Evolutionary conservation across 2,888 invertebrate species (phyloP), one percentile per base, ranked within the genome.

Genomic region (Mamestra brassicae): DNA sequence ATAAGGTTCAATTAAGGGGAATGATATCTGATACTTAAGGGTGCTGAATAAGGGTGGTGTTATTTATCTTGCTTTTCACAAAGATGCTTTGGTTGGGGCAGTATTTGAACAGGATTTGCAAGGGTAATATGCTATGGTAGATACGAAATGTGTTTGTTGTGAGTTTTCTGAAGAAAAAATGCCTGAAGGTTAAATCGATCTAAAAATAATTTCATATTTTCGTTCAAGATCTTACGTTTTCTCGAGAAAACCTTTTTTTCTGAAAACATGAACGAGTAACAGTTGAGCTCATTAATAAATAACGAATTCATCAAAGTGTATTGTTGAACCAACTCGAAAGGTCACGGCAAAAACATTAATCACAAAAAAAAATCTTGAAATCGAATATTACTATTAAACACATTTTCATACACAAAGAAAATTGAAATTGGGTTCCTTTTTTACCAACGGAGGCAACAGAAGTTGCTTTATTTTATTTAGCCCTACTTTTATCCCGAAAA

Each of bases 1-100:
- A 76, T 74, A 85, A 79, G 68, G 50, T 64, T 82, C 45, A 82
- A 79, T 76, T 64, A 65, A 50, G 69, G 17, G 61, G 76, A 85
- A 76, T 79, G 38, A 73, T 72, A 57, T 72, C 64, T 54, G 34
- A 36, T 70, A 38, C 42, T 64, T 67, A 50, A 15, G 69, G 54
- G 58, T 68, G 36, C 17, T 45, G 78, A 79, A 76, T 54, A 42
- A 26, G n/a, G 42, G 42, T 52, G 54, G 55, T 52, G n/a, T 60
- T 60, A 71, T 77, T 26, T 65, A 74, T 68, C 34, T 42, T 75
- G 50, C 7, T 7, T 45, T 7, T 66, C 26, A 17, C 13, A 38
- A 61, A 54, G 54, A 64, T 55, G 17, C 13, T 62, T 55, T 57
- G 15, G 52, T 62, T 54, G 54, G 54, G 60, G 0, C 17, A 11